Evolutionary conservation across 2,888 invertebrate genomes (phyloP), one percentile per base, ranked within the genome.

Genomic region (Thecocarcelia acutangulata): DNA sequence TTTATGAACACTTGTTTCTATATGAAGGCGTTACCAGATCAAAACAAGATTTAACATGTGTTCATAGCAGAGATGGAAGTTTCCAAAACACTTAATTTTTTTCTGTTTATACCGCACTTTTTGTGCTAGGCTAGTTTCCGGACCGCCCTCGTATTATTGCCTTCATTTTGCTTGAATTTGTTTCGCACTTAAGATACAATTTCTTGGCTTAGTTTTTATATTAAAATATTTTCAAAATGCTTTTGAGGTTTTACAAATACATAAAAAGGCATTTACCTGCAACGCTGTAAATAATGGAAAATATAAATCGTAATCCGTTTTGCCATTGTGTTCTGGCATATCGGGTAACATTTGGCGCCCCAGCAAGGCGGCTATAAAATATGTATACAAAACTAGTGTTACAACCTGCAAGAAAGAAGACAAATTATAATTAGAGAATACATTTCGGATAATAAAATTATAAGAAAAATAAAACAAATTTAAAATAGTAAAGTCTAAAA

Each of bases 241-340:
- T 19, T 54, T 61, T 61, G 52, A 12, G 37, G 21, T 70, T 70
- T 19, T 40, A 3, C 15, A 40, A 46, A 28, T 46, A n/a, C n/a
- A n/a, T n/a, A n/a, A n/a, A n/a, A n/a, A n/a, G n/a, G n/a, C n/a
- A 85, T 85, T 86, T 91, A 97, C 96, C 94, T 97, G 97, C 69
- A 98, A 91, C 21, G 96, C 94, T 0, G 97, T 97, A 90, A 98
- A 97, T 77, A 97, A 93, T 1, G 98, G 98, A 87, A 98, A 95
- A 90, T 96, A 97, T 87, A 97, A 93, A 88, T 97, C 97, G 0
- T 95, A 93, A 87, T 95, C 94, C 85, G 93, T 93, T 83, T 91
- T 91, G 40, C 88, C 88, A 83, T 91, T 92, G 9, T 91, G 91
- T 79, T 92, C 92, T 68, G 91, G 89, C 15, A 93, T 91, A 83